phyloP scores from a whole-genome alignment of 1,140 invertebrate genomes.

The Homalodisca vitripennis region DNA sequence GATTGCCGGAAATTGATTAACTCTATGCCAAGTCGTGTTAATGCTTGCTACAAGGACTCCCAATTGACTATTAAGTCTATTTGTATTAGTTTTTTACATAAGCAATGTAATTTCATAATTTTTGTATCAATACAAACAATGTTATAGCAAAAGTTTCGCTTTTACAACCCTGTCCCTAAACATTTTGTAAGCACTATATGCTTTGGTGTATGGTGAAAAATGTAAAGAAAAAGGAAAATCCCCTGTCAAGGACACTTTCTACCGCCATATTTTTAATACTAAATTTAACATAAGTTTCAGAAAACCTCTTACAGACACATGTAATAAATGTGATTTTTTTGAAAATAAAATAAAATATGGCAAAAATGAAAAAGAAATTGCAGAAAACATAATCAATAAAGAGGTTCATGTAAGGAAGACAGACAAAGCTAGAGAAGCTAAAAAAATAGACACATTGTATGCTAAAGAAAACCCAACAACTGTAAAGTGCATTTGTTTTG shows the following conservation, averaged over 20 bases:
- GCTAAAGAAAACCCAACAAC: neutral
- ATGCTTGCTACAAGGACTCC: too few species aligned
- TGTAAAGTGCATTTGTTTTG: constrained; percentile 4
- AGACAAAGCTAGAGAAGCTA: neutral
- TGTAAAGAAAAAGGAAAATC: neutral
- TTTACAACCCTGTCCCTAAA: too few species aligned
- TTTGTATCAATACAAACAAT: too few species aligned
- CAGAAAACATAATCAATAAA: neutral
- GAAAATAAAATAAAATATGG: constrained; percentile 8
- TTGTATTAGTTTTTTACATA: too few species aligned
- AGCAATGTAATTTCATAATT: too few species aligned
- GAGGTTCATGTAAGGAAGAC: neutral
- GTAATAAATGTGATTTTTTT: constrained; percentile 16
- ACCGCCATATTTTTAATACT: neutral
- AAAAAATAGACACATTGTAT: neutral
- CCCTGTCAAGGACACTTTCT: neutral
- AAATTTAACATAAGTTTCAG: constrained; percentile 9
- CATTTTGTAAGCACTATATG: too few species aligned
- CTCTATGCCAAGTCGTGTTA: too few species aligned
- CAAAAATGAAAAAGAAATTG: neutral
- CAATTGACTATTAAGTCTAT: too few species aligned
- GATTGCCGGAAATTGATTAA: too few species aligned
- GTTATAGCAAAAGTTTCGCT: too few species aligned
- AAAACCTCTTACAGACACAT: neutral
- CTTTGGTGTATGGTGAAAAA: neutral